Evolutionary conservation across 2,113 vertebrate genomes (phyloP).

Genomic region (Tachysurus vachellii): DNA sequence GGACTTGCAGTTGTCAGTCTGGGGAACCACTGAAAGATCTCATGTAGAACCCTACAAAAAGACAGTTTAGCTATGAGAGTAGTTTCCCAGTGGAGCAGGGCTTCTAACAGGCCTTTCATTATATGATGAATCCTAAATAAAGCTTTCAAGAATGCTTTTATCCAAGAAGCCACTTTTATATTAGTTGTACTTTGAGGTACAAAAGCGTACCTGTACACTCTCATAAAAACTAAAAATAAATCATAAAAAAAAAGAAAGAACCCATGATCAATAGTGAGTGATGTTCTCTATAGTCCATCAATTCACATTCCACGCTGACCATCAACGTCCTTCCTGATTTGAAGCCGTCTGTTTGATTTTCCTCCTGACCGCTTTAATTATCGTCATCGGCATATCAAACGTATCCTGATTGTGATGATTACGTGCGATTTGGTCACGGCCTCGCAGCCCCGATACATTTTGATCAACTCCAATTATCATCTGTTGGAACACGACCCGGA

Average conservation of each 20-base stretch:
- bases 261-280: background rate
- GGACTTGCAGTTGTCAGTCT: background rate
- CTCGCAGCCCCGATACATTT: slow-evolving; percentile 13
- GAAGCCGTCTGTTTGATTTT: slow-evolving; percentile 39
- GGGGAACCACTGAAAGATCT: background rate
- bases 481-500: background rate
- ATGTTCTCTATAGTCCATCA: background rate
- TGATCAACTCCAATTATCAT: slow-evolving; percentile 28
- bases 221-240: background rate
- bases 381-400: slow-evolving; percentile 35
- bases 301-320: slow-evolving; percentile 18
- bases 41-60: background rate
- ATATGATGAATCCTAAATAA: background rate
- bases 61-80: background rate
- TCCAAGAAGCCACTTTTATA: background rate
- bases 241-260: background rate
- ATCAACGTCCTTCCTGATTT: slow-evolving; percentile 24
- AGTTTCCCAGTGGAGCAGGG: background rate
- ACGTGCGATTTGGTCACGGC: slow-evolving; percentile 26
- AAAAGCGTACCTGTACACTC: too few relatives aligned
- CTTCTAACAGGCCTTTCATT: background rate
- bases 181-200: too few relatives aligned
- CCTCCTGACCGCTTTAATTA: slow-evolving; percentile 45
- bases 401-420: slow-evolving; percentile 36
- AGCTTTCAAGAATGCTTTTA: background rate